Evolutionary conservation across 2,797 vertebrate species (phyloP), one percentile per base, ranked within the genome.

Genomic region (Xiphophorus birchmanni): DNA sequence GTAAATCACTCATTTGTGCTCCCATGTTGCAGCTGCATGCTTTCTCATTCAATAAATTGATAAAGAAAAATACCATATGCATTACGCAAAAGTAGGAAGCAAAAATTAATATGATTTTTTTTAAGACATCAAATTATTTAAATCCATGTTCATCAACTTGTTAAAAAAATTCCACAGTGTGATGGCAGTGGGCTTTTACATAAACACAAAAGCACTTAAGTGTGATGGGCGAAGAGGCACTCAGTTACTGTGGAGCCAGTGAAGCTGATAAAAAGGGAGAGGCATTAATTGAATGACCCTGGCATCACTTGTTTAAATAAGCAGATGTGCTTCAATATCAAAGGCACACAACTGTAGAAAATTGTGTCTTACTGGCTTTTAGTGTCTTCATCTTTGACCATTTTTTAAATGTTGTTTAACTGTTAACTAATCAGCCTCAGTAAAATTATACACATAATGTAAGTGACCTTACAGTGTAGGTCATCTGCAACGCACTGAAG

Each of bases 231-330:
- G 91, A 90, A 93, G 90, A 89, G 90, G 93, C 82, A 84, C 82
- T 93, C 88, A 91, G 85, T 92, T 86, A 83, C 82, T 82, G 76
- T 89, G 87, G 75, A 87, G 85, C 83, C 80, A 86, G 83, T 91
- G 88, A 86, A 89, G 86, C 87, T 88, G 86, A 94, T 92, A 90
- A 94, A 93, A 93, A 93, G 85, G 87, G 69, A 93, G 84, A 88
- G 77, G 80, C 84, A 87, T 90, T 93, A 94, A 93, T 92, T 93
- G 91, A 94, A 93, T 89, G 92, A 94, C 92, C 93, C 92, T 94
- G 92, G 87, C 89, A 92, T 93, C 77, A 80, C 73, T 82, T 78
- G 82, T 91, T 93, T 93, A 88, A 91, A 92, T 86, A 88, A 93
- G 82, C 87, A 87, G 79, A 88, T 79, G 81, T 85, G 86, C 88